Conservation (phyloP, 2,797 vertebrate genomes). For the Novumbra hubbsi region DNA sequence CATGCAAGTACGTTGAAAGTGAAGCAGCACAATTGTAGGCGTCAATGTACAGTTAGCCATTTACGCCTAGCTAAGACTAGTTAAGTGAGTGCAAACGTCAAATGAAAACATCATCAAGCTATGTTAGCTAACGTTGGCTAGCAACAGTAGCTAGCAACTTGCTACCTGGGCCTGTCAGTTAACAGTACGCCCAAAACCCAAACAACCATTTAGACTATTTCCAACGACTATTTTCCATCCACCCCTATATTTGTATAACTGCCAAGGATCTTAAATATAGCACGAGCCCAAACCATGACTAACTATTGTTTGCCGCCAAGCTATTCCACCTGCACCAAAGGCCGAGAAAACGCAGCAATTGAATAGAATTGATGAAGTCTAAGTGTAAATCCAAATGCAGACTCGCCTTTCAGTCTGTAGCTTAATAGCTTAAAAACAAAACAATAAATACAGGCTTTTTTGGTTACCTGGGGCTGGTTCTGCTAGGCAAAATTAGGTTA, state of each 20-base stretch:
- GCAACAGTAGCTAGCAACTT: constrained; percentile 7
- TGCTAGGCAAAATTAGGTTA: constrained; percentile 38
- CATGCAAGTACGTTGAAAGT: background rate
- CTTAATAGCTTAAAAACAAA: background rate
- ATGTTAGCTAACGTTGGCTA: constrained; percentile 1
- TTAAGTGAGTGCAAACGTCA: background rate
- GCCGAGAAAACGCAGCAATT: constrained; percentile 44
- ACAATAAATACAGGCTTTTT: background rate
- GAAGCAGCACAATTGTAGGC: background rate
- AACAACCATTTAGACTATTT: background rate
- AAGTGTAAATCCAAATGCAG: constrained; percentile 8
- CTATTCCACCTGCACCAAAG: constrained; percentile 25
- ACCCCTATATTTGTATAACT: background rate
- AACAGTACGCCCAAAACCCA: background rate
- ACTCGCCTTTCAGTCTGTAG: background rate
- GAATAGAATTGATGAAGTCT: background rate
- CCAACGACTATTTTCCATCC: background rate
- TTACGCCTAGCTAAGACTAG: background rate
- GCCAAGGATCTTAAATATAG: background rate
- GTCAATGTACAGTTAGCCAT: background rate
- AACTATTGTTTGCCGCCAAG: constrained; percentile 32
- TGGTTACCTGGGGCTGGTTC: constrained; percentile 56
- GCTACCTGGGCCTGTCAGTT: background rate
- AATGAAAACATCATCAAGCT: background rate
- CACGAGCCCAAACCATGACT: constrained; percentile 19